Evolutionary conservation across 1,140 invertebrate genomes (phyloP), one percentile per base, ranked within the genome.

Genomic region (Leptoteleia sp.): DNA sequence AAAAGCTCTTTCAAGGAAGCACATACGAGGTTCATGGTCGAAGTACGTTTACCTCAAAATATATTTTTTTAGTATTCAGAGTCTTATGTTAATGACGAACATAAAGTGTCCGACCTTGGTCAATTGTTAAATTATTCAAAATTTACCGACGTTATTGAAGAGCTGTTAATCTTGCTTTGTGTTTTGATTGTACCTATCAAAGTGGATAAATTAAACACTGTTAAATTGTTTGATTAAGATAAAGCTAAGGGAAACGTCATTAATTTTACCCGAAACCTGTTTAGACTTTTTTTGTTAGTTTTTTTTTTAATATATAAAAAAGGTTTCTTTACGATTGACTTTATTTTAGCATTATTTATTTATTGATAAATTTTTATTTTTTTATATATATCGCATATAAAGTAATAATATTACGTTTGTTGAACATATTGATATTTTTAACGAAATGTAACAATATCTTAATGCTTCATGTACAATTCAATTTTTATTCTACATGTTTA

Each of bases 1-100:
- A 76, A 27, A 25, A 59, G 27, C 9, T 0, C 12, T n/a, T 57
- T 45, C 40, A 65, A 59, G 59, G 54, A 52, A 70, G 50, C 5
- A 54, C 31, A 16, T 9, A 3, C 13, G 16, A 65, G 59, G 70
- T 73, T 73, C 70, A 73, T 12, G 59, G 59, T 9, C 35, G 38
- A 15, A 57, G 50, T 73, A 50, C 70, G 43, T 73, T 73, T 73
- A 65, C 70, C 70, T 73, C 17, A 73, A 73, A 62, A 50, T 50
- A 15, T 57, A 65, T 55, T 73, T 73, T 57, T 64, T 42, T 54
- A 35, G 8, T 38, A 48, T 48, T 17, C 19, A 48, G 15, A 15
- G 12, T 31, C 37, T 35, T 57, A 73, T 73, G 59, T 48, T 65
- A 65, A 73, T 73, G 40, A 25, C 22, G 13, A 35, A 45, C 6